Evolutionary conservation across 2,888 invertebrate species (phyloP), one percentile per base, ranked within the genome.

Genomic region (Lycocerus yunnanus): DNA sequence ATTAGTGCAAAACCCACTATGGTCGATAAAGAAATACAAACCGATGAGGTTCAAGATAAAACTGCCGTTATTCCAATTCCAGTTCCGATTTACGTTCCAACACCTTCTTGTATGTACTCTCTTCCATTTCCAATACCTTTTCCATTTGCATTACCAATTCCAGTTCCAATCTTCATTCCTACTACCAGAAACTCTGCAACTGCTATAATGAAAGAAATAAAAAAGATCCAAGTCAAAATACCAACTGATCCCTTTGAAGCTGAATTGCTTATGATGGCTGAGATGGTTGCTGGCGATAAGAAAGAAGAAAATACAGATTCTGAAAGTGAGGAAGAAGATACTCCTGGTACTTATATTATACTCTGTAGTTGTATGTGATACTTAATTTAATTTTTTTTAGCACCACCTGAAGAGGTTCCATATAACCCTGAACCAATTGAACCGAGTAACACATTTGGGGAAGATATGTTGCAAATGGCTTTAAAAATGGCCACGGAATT

Each of bases 221-320:
- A 96, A 87, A 94, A 94, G 86, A 95, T 97, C 79, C 95, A 95
- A 84, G 95, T 96, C 78, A 95, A 96, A 87, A 95, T 96, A 88
- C 97, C 97, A 0, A 92, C 95, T 9, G 96, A 97, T 91, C 97
- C 97, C 0, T 94, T 95, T 80, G 97, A 97, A 87, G 97, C 97
- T 0, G 97, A 97, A 84, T 85, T 97, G 72, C 88, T 97, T 14
- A 96, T 96, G 95, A 97, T 97, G 97, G 97, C 97, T 0, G 97
- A 97, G 86, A 95, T 96, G 93, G 96, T 97, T 1, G 97, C 96
- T 0, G 95, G 93, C 3, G 95, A 95, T 77, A 94, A 95, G 84
- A 95, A 95, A 83, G 91, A 92, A 77, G 93, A 92, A 68, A 93
- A 94, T 78, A 93, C 93, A 14, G 73, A 77, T 60, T 77, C 77